phyloP scores from a whole-genome alignment of 2,113 vertebrate species.

The Phoenicopterus ruber region DNA sequence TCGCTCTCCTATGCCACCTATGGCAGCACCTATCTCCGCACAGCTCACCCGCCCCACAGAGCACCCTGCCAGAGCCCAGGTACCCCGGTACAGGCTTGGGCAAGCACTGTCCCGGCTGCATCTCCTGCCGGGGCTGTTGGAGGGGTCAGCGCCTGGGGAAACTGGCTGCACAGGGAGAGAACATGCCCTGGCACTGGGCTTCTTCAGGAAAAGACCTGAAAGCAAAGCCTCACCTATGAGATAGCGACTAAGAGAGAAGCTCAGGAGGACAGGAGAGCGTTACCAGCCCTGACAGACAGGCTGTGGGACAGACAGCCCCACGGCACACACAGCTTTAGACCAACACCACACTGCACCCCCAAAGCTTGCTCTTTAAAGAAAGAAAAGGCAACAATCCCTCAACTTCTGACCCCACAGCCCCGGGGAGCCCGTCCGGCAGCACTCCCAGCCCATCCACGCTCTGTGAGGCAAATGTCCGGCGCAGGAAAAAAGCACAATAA shows the following conservation, averaged over 20 bases:
- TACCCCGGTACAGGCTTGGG: not conserved
- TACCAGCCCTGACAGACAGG: not conserved
- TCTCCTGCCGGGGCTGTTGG: not conserved
- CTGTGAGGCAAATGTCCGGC: not conserved
- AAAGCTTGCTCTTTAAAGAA: not conserved
- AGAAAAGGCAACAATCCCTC: not conserved
- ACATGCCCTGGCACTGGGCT: fast-evolving
- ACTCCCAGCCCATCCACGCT: not conserved
- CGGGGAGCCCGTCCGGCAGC: not conserved
- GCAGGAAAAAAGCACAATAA: no score
- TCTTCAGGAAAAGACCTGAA: not conserved
- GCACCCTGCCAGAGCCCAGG: not conserved
- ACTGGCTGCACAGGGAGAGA: not conserved
- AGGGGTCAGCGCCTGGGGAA: not conserved
- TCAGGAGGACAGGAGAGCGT: fast-evolving
- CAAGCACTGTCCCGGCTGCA: fast-evolving
- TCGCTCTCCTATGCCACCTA: not conserved
- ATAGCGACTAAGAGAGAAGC: fast-evolving
- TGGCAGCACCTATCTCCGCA: fast-evolving
- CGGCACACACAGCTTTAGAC: not conserved
- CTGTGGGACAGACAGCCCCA: not conserved
- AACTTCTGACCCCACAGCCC: not conserved
- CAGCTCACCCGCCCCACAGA: not conserved
- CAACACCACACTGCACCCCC: not conserved
- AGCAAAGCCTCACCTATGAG: not conserved